Conservation (phyloP, 2,888 invertebrate species). For the Epicampocera succincta region DNA sequence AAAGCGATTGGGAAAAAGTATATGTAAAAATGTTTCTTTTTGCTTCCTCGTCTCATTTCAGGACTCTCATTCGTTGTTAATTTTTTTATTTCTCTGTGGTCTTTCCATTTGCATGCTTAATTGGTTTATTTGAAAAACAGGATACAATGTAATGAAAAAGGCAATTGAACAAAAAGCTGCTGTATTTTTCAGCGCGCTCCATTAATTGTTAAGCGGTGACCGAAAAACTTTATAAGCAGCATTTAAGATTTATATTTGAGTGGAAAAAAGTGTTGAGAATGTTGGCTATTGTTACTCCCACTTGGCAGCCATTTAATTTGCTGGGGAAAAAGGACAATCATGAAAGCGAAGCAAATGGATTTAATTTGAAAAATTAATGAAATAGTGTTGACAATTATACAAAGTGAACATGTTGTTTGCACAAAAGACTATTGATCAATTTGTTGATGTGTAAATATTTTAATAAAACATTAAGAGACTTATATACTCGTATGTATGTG, state of each 20-base stretch:
- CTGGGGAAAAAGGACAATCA: not conserved
- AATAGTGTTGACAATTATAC: too few species aligned
- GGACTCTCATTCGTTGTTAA: constrained; percentile 1
- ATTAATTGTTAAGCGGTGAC: constrained; percentile 47
- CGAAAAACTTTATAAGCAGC: constrained; percentile 35
- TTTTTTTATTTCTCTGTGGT: constrained; percentile 37
- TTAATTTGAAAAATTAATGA: not conserved
- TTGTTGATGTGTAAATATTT: too few species aligned
- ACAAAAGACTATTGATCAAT: too few species aligned
- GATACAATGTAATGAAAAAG: constrained; percentile 9
- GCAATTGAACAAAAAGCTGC: constrained; percentile 1
- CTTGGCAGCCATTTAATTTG: constrained; percentile 12
- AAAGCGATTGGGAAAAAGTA: too few species aligned
- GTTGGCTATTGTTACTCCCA: not conserved
- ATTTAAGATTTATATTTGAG: not conserved
- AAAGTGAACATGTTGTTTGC: too few species aligned
- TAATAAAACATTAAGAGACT: too few species aligned
- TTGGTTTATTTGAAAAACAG: constrained; percentile 36
- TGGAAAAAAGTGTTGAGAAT: not conserved
- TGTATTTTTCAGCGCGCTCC: constrained; percentile 25
- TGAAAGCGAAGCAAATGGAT: not conserved
- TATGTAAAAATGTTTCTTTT: not conserved
- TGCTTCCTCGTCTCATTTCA: not conserved
- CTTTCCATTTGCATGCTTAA: constrained; percentile 49
- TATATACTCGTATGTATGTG: too few species aligned